phyloP scores from a whole-genome alignment of 2,797 vertebrate genomes.

The Siniperca undulata region DNA sequence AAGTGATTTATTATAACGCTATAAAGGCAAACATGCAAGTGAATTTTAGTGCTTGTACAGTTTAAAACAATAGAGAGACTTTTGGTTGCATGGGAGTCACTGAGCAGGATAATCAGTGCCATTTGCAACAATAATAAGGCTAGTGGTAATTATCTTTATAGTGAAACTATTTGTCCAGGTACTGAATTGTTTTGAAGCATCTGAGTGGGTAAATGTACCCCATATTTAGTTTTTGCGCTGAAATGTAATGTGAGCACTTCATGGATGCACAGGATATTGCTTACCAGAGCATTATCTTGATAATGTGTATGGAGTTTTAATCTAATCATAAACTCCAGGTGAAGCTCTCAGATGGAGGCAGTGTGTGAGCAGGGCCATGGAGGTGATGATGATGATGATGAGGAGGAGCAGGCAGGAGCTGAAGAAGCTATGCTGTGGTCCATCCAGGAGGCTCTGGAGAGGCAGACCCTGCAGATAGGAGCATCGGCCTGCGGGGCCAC shows the following conservation, averaged over 20 bases:
- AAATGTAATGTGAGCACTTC: neutral
- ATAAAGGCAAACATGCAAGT: neutral
- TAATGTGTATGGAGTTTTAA: neutral
- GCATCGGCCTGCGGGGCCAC: constrained; percentile 86
- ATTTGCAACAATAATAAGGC: neutral
- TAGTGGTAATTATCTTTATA: neutral
- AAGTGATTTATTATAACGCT: no score
- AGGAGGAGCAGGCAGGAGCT: constrained; percentile 12
- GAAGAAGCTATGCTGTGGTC: constrained; percentile 84
- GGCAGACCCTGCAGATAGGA: constrained; percentile 86
- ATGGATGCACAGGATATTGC: neutral
- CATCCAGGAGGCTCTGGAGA: constrained; percentile 83
- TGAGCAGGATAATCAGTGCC: neutral
- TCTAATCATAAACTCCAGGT: neutral
- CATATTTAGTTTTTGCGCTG: neutral
- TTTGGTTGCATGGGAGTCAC: no score
- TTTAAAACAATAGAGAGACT: neutral
- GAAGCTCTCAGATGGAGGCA: constrained; percentile 56
- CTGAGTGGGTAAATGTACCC: neutral
- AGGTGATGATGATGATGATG: constrained; percentile 8
- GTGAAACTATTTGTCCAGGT: neutral
- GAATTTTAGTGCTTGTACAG: neutral
- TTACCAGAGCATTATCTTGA: fast-evolving
- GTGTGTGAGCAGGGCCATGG: constrained; percentile 10
- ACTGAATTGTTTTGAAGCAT: neutral